These are phyloP conservation scores for Mus caroli DNA, from an alignment of 2,797 vertebrate genomes.

Conservation along the genomic window DNA sequence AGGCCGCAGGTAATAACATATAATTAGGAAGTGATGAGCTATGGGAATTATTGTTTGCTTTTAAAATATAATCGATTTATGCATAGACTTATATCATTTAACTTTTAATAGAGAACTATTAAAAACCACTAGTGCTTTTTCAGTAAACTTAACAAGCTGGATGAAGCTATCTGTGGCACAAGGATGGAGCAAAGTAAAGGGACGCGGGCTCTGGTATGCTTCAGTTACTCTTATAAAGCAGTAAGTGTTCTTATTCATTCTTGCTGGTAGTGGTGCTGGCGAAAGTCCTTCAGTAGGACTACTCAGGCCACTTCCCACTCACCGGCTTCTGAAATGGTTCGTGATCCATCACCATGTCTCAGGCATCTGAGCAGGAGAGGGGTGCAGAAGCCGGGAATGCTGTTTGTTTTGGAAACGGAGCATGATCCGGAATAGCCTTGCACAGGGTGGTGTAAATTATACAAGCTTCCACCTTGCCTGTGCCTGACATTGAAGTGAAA, in stretches of 20 bases:
- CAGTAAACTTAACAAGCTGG: not conserved
- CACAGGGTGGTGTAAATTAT: not conserved
- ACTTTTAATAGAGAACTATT: not conserved
- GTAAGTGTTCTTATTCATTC: not conserved
- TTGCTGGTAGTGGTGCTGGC: too few species aligned
- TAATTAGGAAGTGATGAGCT: not conserved
- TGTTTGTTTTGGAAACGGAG: not conserved
- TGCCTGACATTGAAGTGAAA: not conserved
- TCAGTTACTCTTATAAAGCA: not conserved
- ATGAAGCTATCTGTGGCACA: not conserved
- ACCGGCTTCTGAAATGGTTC: not conserved
- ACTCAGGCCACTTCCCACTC: not conserved
- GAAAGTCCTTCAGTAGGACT: accelerated
- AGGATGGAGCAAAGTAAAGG: not conserved
- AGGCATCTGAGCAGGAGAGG: not conserved
- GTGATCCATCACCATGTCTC: not conserved
- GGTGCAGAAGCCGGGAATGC: not conserved
- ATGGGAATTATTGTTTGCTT: not conserved
- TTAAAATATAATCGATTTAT: not conserved
- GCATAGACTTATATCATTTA: not conserved
- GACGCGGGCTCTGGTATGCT: not conserved
- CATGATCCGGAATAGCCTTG: not conserved
- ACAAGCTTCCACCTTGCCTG: not conserved
- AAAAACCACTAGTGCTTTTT: not conserved
- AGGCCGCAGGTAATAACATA: not conserved